Percentiles rank a stretch among this genome's conserved stretches.
Evolutionary conservation across 1,140 invertebrate species (phyloP).

Genomic region (Drosophila persimilis): DNA sequence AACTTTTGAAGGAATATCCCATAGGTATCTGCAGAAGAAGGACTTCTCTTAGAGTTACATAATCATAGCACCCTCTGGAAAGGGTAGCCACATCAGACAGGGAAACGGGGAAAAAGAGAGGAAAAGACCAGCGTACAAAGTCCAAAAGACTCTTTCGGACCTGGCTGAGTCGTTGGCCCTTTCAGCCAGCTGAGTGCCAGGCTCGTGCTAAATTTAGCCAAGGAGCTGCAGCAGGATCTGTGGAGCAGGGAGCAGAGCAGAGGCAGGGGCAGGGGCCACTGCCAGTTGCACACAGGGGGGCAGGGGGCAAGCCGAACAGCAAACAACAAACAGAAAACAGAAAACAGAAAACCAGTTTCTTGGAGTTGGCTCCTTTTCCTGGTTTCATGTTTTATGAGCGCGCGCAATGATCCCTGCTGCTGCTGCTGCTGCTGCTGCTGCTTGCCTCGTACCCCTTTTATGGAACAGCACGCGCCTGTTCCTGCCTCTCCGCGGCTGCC

Average conservation of each 20-base stretch:
- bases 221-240: conserved; percentile 12
- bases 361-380: conserved; percentile 55
- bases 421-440: conserved; percentile 3
- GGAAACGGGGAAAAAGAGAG: too few species aligned
- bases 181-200: conserved; percentile 43
- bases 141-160: conserved; percentile 53
- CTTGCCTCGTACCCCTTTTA: conserved; percentile 27
- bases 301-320: not conserved
- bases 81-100: not conserved
- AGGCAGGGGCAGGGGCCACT: not conserved
- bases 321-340: not conserved
- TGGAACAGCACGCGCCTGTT: conserved; percentile 40
- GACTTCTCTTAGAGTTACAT: too few species aligned
- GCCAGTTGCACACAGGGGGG: not conserved
- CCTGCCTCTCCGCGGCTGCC: not conserved
- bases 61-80: too few species aligned
- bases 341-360: conserved; percentile 24
- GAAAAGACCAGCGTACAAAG: conserved; percentile 44
- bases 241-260: not conserved
- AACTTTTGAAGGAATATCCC: too few species aligned
- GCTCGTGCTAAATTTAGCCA: conserved; percentile 72
- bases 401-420: conserved; percentile 16
- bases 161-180: conserved; percentile 32
- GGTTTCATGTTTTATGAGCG: conserved; percentile 37
- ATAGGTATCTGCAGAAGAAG: too few species aligned